phyloP scores from a whole-genome alignment of 1,140 invertebrate species.

The Stegodyphus mimosarum region DNA sequence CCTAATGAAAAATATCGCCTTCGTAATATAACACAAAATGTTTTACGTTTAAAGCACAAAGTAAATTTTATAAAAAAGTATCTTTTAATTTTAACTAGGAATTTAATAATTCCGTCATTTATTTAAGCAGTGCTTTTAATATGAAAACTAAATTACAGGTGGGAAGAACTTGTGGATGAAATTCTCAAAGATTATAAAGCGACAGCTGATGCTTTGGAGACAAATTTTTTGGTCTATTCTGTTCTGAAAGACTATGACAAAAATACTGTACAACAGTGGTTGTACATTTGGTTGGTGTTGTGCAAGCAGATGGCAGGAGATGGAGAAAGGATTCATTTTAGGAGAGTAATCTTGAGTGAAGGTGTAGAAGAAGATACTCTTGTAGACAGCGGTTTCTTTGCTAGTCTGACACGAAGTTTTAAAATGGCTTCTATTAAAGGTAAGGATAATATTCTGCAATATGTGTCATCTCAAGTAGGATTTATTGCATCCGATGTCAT shows the following conservation, averaged over 20 bases:
- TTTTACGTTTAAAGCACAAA: too few species aligned
- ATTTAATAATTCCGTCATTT: too few species aligned
- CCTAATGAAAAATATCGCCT: too few species aligned
- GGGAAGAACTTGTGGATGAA: neutral
- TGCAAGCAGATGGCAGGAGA: neutral
- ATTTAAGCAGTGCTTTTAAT: too few species aligned
- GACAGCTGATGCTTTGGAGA: neutral
- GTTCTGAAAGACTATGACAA: neutral
- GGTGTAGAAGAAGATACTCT: neutral
- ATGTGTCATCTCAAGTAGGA: too few species aligned
- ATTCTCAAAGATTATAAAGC: neutral
- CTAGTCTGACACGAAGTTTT: neutral
- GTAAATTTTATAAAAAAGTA: too few species aligned
- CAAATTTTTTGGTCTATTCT: slow-evolving; percentile 16
- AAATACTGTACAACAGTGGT: neutral
- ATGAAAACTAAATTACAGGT: neutral
- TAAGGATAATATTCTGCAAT: neutral
- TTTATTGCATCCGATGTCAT: too few species aligned
- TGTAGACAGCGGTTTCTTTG: neutral
- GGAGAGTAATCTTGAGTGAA: neutral
- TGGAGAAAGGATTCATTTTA: neutral
- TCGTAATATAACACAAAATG: too few species aligned
- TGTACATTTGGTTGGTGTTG: neutral
- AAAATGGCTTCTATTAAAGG: neutral
- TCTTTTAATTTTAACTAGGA: too few species aligned